Evolutionary conservation across 2,797 vertebrate genomes (phyloP).

Genomic region (Pseudomugil gertrudae): DNA sequence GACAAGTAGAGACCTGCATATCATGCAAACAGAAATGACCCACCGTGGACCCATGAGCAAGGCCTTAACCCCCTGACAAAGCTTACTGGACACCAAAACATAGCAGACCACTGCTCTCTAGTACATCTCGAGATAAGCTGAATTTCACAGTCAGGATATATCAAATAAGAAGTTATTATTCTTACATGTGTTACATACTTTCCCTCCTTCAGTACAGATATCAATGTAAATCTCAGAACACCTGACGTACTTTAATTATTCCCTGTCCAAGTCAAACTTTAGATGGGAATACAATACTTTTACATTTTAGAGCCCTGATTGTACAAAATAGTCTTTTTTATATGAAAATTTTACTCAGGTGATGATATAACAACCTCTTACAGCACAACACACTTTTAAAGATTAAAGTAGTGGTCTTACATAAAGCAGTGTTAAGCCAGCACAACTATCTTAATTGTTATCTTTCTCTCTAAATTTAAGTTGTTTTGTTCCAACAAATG

Average conservation of each 20-base stretch:
- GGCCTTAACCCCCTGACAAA: too few species aligned
- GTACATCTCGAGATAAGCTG: too few species aligned
- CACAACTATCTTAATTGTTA: background rate
- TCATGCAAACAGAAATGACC: too few species aligned
- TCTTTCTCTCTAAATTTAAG: background rate
- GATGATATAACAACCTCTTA: background rate
- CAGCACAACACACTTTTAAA: background rate
- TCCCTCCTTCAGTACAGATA: slow-evolving; percentile 20
- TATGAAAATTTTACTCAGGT: background rate
- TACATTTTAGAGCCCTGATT: background rate
- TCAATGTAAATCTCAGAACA: slow-evolving; percentile 27
- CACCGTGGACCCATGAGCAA: too few species aligned
- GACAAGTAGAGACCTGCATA: background rate
- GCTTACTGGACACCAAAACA: too few species aligned
- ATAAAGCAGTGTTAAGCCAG: background rate
- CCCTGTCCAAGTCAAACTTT: background rate
- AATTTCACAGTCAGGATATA: too few species aligned
- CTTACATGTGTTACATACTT: background rate
- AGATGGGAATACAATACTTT: background rate
- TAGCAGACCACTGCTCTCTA: too few species aligned
- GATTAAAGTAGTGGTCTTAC: background rate
- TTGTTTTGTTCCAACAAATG: background rate
- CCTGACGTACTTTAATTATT: background rate
- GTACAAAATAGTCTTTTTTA: background rate
- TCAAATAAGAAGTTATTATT: too few species aligned